phyloP scores from a whole-genome alignment of 2,797 vertebrate genomes.

The Micrastur ruficollis region DNA sequence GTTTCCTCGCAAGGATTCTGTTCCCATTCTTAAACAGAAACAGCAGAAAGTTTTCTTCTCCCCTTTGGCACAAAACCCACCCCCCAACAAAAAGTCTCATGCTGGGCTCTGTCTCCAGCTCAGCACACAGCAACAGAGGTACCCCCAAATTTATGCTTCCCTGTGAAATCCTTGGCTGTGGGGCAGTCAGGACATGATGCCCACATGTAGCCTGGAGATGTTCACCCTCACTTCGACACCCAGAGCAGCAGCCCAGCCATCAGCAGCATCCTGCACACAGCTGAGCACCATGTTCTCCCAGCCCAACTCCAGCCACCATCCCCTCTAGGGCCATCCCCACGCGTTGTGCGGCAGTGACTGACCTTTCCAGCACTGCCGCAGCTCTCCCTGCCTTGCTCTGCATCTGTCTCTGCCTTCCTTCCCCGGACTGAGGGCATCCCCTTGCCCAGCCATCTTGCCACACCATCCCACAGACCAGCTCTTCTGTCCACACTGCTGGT shows the following conservation, averaged over 20 bases:
- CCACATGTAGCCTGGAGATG: background rate
- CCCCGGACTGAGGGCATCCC: too few species aligned
- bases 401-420: background rate
- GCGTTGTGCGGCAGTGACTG: rapidly evolving
- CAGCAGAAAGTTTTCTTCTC: background rate
- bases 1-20: rapidly evolving
- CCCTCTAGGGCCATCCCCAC: background rate
- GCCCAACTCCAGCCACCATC: background rate
- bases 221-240: background rate
- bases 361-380: background rate
- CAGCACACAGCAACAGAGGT: background rate
- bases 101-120: background rate
- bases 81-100: too few species aligned
- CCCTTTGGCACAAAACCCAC: background rate
- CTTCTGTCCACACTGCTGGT: rapidly evolving
- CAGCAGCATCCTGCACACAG: background rate
- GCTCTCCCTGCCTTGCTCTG: background rate
- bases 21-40: background rate
- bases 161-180: too few species aligned
- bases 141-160: background rate
- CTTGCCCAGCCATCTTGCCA: background rate
- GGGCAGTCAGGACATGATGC: background rate
- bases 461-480: background rate
- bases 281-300: background rate
- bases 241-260: background rate